Evolutionary conservation across 37 sponge, comb jelly and placozoan genomes (phyloP).

Genomic region (Oopsacas minuta): DNA sequence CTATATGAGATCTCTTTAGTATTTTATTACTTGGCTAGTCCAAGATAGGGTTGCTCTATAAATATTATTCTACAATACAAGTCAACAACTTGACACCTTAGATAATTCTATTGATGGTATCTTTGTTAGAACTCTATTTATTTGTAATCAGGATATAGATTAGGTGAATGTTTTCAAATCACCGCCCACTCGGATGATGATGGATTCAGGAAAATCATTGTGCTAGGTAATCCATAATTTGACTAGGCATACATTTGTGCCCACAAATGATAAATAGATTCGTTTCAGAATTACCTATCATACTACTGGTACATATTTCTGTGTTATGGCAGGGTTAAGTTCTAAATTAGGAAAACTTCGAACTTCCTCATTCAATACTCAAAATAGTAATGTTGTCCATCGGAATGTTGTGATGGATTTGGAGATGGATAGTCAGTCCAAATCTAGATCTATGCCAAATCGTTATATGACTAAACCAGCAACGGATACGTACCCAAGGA

Average conservation of each 20-base stretch:
- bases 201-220: background rate
- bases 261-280: background rate
- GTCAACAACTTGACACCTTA: too few relatives aligned
- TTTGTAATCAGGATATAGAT: background rate
- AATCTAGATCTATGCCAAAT: background rate
- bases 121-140: background rate
- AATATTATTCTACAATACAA: background rate
- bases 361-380: too few relatives aligned
- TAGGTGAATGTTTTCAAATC: background rate
- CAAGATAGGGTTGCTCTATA: constrained; percentile 5
- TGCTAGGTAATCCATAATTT: background rate
- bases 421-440: too few relatives aligned
- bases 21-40: background rate
- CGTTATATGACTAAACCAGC: background rate
- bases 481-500: background rate
- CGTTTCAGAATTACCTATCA: background rate
- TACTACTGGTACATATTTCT: too few relatives aligned
- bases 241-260: background rate
- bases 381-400: too few relatives aligned
- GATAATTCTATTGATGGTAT: background rate
- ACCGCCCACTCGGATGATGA: background rate
- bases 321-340: too few relatives aligned
- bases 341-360: too few relatives aligned
- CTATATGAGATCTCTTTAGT: background rate
- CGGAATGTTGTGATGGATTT: background rate